Conservation (phyloP, 2,888 invertebrate genomes). For the Aleiodes leptofemur region DNA sequence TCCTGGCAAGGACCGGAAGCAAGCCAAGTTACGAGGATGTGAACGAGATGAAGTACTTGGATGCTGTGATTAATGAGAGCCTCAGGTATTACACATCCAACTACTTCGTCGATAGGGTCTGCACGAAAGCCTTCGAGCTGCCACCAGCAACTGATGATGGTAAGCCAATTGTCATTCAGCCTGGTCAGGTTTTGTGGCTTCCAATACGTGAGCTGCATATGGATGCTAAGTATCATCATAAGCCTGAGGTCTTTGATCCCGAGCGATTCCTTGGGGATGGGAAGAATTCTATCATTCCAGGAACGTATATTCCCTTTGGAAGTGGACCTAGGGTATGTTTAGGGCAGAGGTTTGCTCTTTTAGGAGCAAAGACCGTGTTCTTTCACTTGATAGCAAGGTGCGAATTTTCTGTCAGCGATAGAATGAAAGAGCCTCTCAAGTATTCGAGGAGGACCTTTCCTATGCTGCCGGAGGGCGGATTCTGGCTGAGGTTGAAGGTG, state of each 20-base stretch:
- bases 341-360: slow-evolving; percentile 64
- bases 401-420: slow-evolving; percentile 52
- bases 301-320: slow-evolving; percentile 66
- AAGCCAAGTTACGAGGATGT: slow-evolving; percentile 62
- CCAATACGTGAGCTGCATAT: slow-evolving; percentile 73
- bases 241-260: slow-evolving; percentile 76
- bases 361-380: slow-evolving; percentile 56
- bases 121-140: slow-evolving; percentile 76
- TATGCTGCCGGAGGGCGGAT: slow-evolving; percentile 54
- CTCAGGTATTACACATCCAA: slow-evolving; percentile 69
- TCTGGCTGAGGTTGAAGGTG: slow-evolving; percentile 51
- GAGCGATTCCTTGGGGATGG: slow-evolving; percentile 73
- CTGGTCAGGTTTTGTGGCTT: slow-evolving; percentile 68
- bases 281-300: slow-evolving; percentile 66
- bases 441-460: slow-evolving; percentile 46
- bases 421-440: slow-evolving; percentile 54
- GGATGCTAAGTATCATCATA: slow-evolving; percentile 73
- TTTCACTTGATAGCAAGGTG: slow-evolving; percentile 58
- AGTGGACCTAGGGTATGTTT: slow-evolving; percentile 72
- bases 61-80: slow-evolving; percentile 67
- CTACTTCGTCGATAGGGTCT: slow-evolving; percentile 76
- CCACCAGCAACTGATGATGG: slow-evolving; percentile 63
- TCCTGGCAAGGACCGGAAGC: slow-evolving; percentile 49
- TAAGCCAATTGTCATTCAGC: slow-evolving; percentile 58
- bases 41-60: slow-evolving; percentile 63